Evolutionary conservation across 2,797 vertebrate genomes (phyloP), one percentile per base, ranked within the genome.

Genomic region (Mormyrus proboscirostris): DNA sequence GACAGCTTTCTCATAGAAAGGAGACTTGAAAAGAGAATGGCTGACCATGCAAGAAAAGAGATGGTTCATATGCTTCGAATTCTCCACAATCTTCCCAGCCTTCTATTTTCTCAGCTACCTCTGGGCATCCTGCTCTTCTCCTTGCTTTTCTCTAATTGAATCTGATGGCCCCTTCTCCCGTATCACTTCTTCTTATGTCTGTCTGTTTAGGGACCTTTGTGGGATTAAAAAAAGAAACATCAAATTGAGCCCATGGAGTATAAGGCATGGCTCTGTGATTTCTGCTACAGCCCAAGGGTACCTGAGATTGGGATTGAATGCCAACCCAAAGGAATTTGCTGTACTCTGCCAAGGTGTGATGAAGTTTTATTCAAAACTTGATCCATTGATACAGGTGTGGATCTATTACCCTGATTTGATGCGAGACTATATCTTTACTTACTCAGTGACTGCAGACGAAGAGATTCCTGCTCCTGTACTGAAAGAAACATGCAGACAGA

Each of bases 311-410:
- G 47, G 16, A 69, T 65, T 69, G 59, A 88, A 88, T 22, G 57
- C 87, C 38, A 69, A 10, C 41, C 59, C 41, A 29, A 50, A 65
- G 87, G 87, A 88, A 88, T 69, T 69, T 29, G 9, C 87, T 5
- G n/a, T 69, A 47, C 59, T 88, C 87, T 65, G 57, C 59, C n/a
- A 25, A 69, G 38, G 44, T 69, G 87, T 47, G 87, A 88, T 65
- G 9, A 59, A 49, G 19, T 65, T 88, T 69, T 49, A 29, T 88
- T 88, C 86, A 87, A 57, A 59, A 53, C 86, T 86, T 86, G 12
- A 59, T 57, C 50, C 85, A 59, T 87, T 87, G 53, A n/a, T 10
- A 55, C 86, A 87, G 53, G 33, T 55, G 25, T 8, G 33, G 57
- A 44, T 87, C 55, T 53, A 87, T 87, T 87, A 87, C n/a, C 33